Evolutionary conservation across 1,140 invertebrate species (phyloP), one percentile per base, ranked within the genome.

Genomic region (Meloidogyne floridensis): DNA sequence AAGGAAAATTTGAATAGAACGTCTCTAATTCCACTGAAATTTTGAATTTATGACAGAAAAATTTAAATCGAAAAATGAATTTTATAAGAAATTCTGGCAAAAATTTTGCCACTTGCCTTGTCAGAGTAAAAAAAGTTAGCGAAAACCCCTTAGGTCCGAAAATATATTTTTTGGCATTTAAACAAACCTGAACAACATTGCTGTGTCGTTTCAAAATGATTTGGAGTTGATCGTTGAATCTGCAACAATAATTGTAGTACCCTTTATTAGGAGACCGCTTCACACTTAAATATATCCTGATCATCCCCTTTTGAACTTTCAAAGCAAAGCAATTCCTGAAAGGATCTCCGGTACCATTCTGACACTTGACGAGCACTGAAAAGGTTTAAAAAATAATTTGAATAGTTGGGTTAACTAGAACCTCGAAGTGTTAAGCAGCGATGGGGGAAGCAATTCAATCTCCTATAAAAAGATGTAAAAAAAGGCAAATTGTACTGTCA

Each of bases 161-260:
- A 47, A 47, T 32, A 47, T 47, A 43, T 43, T 4, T 5, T 11
- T 10, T 72, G 71, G 70, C 5, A 43, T n/a, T 13, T n/a, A 6
- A 6, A n/a, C 51, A 56, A 0, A 96, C 98, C 90, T 97, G 95
- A 0, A 99, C 97, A 0, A 99, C 96, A 91, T 97, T 95, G 18
- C 93, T 93, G 91, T 99, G 97, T 4, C 97, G 93, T 91, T 98
- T 98, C 73, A 89, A 80, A 47, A 90, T 87, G 47, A 74, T 69
- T 79, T 89, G 84, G 3, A 89, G 84, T 43, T 88, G 82, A 32
- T 89, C 88, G 72, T 90, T 89, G 80, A 89, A 89, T 59, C 88
- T 89, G 72, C 75, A 86, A 11, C 32, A 53, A 15, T 32, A 20
- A 78, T 20, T 20, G 32, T 70, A 75, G 79, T n/a, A 84, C 11